Evolutionary conservation across 2,113 vertebrate species (phyloP).

Genomic region (Laterallus jamaicensis): DNA sequence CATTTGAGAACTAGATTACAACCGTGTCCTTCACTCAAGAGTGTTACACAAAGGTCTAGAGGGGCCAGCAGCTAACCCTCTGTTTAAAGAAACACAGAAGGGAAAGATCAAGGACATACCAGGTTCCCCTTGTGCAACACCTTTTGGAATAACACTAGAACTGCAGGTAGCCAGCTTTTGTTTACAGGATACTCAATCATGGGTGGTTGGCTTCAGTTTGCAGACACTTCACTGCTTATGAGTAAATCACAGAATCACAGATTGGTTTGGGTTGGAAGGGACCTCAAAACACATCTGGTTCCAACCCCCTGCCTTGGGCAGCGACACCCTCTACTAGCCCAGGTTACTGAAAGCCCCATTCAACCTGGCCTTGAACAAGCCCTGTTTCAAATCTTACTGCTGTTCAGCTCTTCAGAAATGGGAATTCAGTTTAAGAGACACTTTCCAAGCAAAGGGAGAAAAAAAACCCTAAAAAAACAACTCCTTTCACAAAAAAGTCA

Average conservation of each 20-base stretch:
- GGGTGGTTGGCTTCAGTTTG: neutral
- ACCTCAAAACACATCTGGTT: too few relatives aligned
- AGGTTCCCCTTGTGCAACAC: neutral
- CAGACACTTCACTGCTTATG: neutral
- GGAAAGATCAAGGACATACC: neutral
- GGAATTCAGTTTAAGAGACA: neutral
- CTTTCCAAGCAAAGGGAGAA: neutral
- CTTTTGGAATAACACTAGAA: neutral
- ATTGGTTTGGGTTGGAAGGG: too few relatives aligned
- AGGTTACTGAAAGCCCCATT: too few relatives aligned
- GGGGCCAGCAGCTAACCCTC: neutral
- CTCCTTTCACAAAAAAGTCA: neutral
- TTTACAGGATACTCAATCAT: neutral
- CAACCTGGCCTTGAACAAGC: neutral
- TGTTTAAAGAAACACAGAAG: accelerated
- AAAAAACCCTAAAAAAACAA: neutral
- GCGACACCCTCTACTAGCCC: too few relatives aligned
- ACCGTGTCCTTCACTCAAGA: too few relatives aligned
- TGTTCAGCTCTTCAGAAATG: neutral
- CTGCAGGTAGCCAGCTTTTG: neutral
- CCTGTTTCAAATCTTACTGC: neutral
- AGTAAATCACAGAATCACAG: neutral
- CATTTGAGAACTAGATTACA: neutral
- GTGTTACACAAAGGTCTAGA: neutral
- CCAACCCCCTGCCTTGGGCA: too few relatives aligned